Evolutionary conservation across 1,140 invertebrate genomes (phyloP), one percentile per base, ranked within the genome.

Genomic region (Caenorhabditis tropicalis): DNA sequence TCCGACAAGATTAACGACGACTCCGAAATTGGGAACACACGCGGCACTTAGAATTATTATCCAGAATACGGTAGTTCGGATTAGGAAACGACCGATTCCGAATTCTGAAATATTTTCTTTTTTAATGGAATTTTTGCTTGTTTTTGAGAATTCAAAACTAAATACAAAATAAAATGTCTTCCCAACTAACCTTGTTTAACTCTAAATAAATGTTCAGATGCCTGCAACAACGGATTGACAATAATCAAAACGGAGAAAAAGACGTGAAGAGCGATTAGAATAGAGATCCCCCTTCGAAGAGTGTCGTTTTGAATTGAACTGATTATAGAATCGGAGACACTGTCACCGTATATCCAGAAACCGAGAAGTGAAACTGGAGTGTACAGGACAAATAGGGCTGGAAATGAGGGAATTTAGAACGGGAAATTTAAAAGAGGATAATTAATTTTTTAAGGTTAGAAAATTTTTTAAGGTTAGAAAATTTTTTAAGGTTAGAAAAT

Each of bases 291-390:
- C n/a, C 60, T 31, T 5, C 60, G 60, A 5, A 70, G 60, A 36
- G 21, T 70, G 0, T 70, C 60, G 39, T 70, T 70, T n/a, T 70
- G 60, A 36, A 70, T 70, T 1, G 60, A 70, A n/a, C 60, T 39
- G 60, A 70, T 70, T 9, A 70, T 70, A 1, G 60, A 70, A n/a
- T 70, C 60, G 7, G 31, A 36, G 3, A 70, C 60, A 70, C 60
- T 70, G 12, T 70, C 60, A 36, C 60, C 60, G n/a, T 70, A 70
- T n/a, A 70, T 70, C 60, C 60, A 70, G 60, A 36, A 70, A 12
- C 60, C 60, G 16, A 70, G 31, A 16, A 70, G 60, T 3, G 60
- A 70, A 5, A 70, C 60, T 0, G 60, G 60, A n/a, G 60, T 70
- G 60, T 70, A 70, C 12, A 70, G 60, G 31, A 70, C 15, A 19